Evolutionary conservation across 2,888 invertebrate genomes (phyloP).

Genomic region (Brachyptera risi): DNA sequence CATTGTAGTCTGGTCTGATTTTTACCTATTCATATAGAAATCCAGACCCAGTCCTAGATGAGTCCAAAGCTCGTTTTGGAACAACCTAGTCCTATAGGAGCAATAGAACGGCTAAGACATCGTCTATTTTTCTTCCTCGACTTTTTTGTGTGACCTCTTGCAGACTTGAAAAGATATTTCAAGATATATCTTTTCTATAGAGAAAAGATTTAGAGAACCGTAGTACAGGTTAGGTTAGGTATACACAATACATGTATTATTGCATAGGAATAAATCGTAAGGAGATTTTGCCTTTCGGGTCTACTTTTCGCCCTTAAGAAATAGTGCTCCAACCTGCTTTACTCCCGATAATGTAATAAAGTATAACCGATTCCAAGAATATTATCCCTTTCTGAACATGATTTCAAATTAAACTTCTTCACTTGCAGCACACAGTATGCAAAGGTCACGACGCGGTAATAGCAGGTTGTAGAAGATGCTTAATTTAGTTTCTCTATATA

Average conservation of each 20-base stretch:
- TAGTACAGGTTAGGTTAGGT: constrained; percentile 9
- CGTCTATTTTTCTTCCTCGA: not conserved
- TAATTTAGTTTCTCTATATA: too few species aligned
- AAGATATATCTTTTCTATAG: constrained; percentile 26
- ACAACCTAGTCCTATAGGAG: not conserved
- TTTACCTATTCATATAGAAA: constrained; percentile 5
- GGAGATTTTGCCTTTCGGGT: not conserved
- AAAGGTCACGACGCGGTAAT: too few species aligned
- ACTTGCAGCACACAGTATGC: too few species aligned
- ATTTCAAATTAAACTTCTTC: too few species aligned
- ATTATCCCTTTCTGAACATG: not conserved
- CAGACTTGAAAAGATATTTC: constrained; percentile 28
- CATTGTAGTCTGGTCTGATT: not conserved
- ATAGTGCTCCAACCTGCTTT: not conserved
- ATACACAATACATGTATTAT: not conserved
- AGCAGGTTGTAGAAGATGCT: too few species aligned
- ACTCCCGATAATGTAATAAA: not conserved
- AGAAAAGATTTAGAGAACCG: constrained; percentile 6
- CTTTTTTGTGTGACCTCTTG: constrained; percentile 22
- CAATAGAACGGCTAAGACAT: not conserved
- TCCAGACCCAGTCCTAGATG: not conserved
- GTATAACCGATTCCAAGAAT: not conserved
- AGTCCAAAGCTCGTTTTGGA: not conserved
- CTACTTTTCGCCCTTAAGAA: not conserved
- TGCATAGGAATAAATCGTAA: not conserved